Percentiles rank a stretch among this genome's conserved stretches.
phyloP scores from a whole-genome alignment of 2,797 vertebrate genomes.

The Pogoniulus pusillus region DNA sequence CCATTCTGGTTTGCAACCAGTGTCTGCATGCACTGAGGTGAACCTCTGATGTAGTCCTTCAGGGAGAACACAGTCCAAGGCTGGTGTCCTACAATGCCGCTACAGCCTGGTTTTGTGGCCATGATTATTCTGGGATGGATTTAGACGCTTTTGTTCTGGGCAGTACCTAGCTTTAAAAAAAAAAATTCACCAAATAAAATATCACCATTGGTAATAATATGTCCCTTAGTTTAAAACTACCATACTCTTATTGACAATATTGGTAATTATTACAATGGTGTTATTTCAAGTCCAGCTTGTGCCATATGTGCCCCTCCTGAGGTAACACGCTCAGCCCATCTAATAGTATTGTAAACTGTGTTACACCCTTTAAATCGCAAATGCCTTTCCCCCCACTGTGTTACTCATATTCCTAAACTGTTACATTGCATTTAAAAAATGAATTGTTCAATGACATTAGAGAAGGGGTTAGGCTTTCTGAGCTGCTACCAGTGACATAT shows the following conservation, averaged over 20 bases:
- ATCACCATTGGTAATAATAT: not conserved
- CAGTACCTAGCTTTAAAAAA: not conserved
- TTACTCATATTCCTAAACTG: slow-evolving; percentile 65
- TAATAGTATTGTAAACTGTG: slow-evolving; percentile 39
- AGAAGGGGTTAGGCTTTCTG: slow-evolving; percentile 76
- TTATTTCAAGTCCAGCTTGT: slow-evolving; percentile 21
- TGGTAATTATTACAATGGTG: not conserved
- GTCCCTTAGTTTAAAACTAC: not conserved
- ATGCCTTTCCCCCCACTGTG: slow-evolving; percentile 25
- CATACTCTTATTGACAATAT: not conserved
- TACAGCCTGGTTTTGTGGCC: not conserved
- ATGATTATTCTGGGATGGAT: not conserved
- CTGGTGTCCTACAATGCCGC: not conserved
- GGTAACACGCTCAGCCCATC: not conserved
- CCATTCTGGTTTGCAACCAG: accelerated
- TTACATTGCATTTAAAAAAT: slow-evolving; percentile 73
- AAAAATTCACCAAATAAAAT: not conserved
- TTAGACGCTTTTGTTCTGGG: not conserved
- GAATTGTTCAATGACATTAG: slow-evolving; percentile 75
- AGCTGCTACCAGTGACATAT: slow-evolving; percentile 76
- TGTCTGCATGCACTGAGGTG: not conserved
- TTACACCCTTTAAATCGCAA: slow-evolving; percentile 68
- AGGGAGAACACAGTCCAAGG: not conserved
- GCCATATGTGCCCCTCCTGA: not conserved
- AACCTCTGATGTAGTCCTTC: not conserved